Evolutionary conservation across 2,113 vertebrate genomes (phyloP), one percentile per base, ranked within the genome.

Genomic region (Cromileptes altivelis): DNA sequence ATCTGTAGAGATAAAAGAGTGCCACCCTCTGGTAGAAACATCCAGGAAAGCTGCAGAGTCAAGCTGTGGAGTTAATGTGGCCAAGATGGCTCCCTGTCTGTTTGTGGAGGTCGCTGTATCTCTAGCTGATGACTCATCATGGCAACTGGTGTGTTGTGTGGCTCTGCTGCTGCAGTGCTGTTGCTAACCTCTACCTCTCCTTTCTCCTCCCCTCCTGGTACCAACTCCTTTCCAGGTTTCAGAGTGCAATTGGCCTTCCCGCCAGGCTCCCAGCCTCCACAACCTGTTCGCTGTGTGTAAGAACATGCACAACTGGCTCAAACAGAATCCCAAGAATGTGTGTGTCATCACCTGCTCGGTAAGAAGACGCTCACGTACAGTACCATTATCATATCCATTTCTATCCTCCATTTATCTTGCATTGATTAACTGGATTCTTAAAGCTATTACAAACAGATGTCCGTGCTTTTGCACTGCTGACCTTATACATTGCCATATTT

Each of bases 271-370:
- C 62, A 97, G 97, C 82, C 96, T 99, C 89, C 98, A 99, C 94
- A 99, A 99, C 95, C 96, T 99, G 82, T 99, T 98, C 12, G 98
- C 98, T 0, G 97, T 99, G 78, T 99, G 98, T 93, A 98, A 98
- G 95, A 99, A 99, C 92, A 99, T 99, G 97, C 97, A 99, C 95
- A 99, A 99, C 92, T 99, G 98, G 98, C 96, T 99, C 71, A 97
- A 97, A 74, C 98, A 99, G 94, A 99, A 99, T 89, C 98, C 98
- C 92, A 99, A 98, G 95, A 99, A 99, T 11, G 97, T 99, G 81
- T 99, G 98, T 88, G 98, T 99, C 92, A 97, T 99, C 92, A 98
- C 99, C 91, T 99, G 98, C 94, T 98, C 98, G 97, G 98, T 99
- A 95, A 97, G 98, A 83, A n/a, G 13, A 79, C 5, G 1, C 21